Evolutionary conservation across 1,140 invertebrate species (phyloP), one percentile per base, ranked within the genome.

Genomic region (Microvelia longipes): DNA sequence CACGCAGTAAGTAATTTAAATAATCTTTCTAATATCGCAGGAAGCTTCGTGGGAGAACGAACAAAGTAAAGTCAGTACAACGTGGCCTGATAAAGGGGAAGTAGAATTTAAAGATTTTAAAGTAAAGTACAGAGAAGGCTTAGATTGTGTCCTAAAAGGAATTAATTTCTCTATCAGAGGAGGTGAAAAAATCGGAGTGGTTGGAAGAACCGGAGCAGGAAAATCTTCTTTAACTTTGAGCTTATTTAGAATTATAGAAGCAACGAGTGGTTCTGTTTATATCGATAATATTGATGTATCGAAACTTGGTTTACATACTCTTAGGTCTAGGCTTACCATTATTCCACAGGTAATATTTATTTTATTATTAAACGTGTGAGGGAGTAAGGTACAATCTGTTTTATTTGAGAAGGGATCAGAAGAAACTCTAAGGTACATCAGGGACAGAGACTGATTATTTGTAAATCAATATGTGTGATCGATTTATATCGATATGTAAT

Each of bases 181-280:
- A 5, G 77, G 77, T 60, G 81, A 85, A 76, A 83, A 83, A 80
- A 75, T 92, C 30, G 90, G 90, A 28, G 91, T 92, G 70, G 90
- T 92, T 24, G 90, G 90, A 15, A 82, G 90, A 71, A 93, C 90
- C 2, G 91, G 90, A 19, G 90, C 91, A 30, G 91, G 91, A 61
- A 94, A 94, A 79, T 91, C 89, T 1, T 93, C 90, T 94, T 94
- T 79, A 88, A n/a, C n/a, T n/a, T n/a, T n/a, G n/a, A n/a, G n/a
- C n/a, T n/a, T n/a, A n/a, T n/a, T n/a, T n/a, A n/a, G 94, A 78
- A 93, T 96, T 74, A 90, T 96, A 73, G 94, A 96, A 78, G 83
- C 90, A 13, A 86, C 88, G 62, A 83, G 84, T 69, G 94, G 95
- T 11, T 81, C 82, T 66, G 98, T 99, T 71, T 76, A 86, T n/a